Base-by-base conservation (phyloP, 30 jellyfish, hydroid and myxozoan genomes). In the Chironex yamaguchii region DNA sequence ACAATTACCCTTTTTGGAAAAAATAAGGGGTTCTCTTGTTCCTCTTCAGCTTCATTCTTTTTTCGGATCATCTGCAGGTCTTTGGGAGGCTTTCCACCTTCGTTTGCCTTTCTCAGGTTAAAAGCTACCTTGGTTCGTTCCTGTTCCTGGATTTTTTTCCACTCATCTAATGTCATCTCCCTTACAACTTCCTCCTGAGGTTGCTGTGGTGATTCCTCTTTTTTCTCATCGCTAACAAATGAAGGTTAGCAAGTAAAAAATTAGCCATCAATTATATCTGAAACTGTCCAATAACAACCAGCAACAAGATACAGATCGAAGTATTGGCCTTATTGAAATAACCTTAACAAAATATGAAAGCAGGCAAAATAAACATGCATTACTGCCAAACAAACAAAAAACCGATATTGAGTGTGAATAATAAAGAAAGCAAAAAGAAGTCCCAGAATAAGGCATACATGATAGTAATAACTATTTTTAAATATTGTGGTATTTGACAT, bases 1-100 rank as follows among this genome's bases (percentile, higher is more conserved):
- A n/a, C n/a, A n/a, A n/a, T n/a, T 80, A 93, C 98, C 93, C 88
- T 81, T 50, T 74, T 86, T 33, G 98, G 98, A 94, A 93, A 93
- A 79, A 81, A 93, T 49, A 93, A 54, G 20, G 98, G 88, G 36
- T 87, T 87, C 33, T 81, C 96, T 13, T 86, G 72, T 82, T 93
- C 96, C 36, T 81, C 58, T 54, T 93, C 98, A 32, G 87, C 90
- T 74, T 93, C 97, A 27, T 95, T 70, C 58, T 90, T 83, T 72
- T 87, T 93, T 82, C 76, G 87, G 49, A 87, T 67, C 1, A 89
- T 67, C 31, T 71, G 88, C 22, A 85, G 81, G 22, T 77, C 81
- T 67, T 86, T 88, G 17, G 90, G 88, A 36, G 67, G 52, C 79
- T 88, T 93, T 33, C 77, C 98, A 26, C 97, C 97, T 88, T 93